Evolutionary conservation across 2,797 vertebrate species (phyloP), one percentile per base, ranked within the genome.

Genomic region (Strix occidentalis): DNA sequence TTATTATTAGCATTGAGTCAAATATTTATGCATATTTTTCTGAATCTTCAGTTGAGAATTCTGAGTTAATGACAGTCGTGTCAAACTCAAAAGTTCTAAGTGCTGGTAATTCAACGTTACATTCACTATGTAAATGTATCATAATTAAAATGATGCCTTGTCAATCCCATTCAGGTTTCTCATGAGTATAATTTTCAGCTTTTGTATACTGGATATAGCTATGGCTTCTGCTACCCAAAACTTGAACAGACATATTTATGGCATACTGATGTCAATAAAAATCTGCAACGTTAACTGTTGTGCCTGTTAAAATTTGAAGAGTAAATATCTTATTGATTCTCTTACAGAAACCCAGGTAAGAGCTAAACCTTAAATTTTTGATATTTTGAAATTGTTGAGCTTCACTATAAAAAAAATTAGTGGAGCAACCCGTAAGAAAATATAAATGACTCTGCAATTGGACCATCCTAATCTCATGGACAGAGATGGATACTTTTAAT

Each of bases 1-100:
- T 91, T 88, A 81, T 90, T 91, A 78, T 89, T 94, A 88, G 46
- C 63, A 71, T 94, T 81, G 48, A 80, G 82, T 94, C 93, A 95
- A 93, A 96, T 95, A 95, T 93, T 94, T 81, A 88, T 65, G 35
- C 61, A 29, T 95, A 17, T 93, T 81, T 95, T 94, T 90, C 85
- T 71, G 69, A 93, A 68, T 81, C 79, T 95, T 96, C 83, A 65
- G 16, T 43, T 92, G 74, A 93, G 84, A 86, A 72, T 90, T 96
- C 54, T 51, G 50, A 81, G 80, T 90, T 89, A 94, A 93, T 84
- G 57, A 87, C 66, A 94, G 77, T 86, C 39, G 43, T 65, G 80
- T 96, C 77, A 82, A 84, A 88, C 63, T 84, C 54, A 37, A 41
- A 95, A 93, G 56, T 90, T 93, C 69, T 81, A 90, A 96, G 74